Evolutionary conservation across 2,113 vertebrate genomes (phyloP).

Genomic region (Otus sunia): DNA sequence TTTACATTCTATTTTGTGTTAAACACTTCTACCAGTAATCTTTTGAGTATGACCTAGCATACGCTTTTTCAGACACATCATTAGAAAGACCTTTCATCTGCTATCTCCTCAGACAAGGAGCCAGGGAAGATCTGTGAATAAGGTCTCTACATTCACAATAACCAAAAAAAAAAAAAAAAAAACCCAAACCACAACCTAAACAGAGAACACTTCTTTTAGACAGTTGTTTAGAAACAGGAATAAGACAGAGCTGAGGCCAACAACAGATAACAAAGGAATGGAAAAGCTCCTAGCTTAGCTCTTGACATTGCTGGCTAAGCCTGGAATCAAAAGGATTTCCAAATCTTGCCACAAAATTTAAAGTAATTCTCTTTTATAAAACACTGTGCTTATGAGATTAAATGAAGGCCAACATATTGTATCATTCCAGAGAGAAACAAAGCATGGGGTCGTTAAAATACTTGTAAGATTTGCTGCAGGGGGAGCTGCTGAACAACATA

Average conservation of each 20-base stretch:
- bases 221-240: not conserved
- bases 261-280: not conserved
- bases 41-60: not conserved
- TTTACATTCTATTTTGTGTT: not conserved
- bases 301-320: not conserved
- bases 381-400: slow-evolving; percentile 29
- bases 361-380: slow-evolving; percentile 34
- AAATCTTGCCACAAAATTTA: slow-evolving; percentile 9
- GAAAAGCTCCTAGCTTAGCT: slow-evolving; percentile 10
- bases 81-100: not conserved
- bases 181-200: too few species aligned
- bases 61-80: not conserved
- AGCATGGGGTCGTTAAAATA: not conserved
- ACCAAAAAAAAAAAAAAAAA: not conserved
- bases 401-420: not conserved
- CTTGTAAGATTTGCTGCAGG: not conserved
- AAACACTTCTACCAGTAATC: not conserved
- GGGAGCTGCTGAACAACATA: not conserved
- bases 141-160: not conserved
- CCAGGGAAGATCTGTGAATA: not conserved
- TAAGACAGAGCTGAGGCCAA: not conserved
- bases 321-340: slow-evolving; percentile 4
- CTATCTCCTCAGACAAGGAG: not conserved
- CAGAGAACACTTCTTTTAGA: not conserved
- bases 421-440: slow-evolving; percentile 1